phyloP scores from a whole-genome alignment of 2,797 vertebrate genomes.

The Sphaeramia orbicularis region DNA sequence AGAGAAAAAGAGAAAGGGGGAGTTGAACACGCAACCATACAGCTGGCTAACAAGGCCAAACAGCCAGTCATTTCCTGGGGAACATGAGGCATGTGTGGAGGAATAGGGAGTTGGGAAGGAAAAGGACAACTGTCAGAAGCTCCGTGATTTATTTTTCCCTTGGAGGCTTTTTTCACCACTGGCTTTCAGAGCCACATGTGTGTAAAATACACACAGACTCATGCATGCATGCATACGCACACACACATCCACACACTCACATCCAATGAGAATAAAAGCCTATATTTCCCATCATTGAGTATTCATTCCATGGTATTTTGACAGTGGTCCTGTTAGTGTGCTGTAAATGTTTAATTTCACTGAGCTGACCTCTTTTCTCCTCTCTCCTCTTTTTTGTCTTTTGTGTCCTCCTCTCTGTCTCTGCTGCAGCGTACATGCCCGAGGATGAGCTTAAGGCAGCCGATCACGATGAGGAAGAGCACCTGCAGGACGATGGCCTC shows the following conservation, averaged over 20 bases:
- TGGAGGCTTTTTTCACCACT: slow-evolving; percentile 80
- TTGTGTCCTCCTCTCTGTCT: slow-evolving; percentile 66
- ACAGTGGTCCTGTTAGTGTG: slow-evolving; percentile 74
- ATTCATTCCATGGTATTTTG: slow-evolving; percentile 76
- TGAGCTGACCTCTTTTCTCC: slow-evolving; percentile 75
- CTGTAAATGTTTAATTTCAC: slow-evolving; percentile 81
- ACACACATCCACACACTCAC: slow-evolving; percentile 54
- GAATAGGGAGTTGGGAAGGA: slow-evolving; percentile 80
- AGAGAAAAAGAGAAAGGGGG: slow-evolving; percentile 36
- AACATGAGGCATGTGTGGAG: slow-evolving; percentile 79
- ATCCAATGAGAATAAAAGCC: slow-evolving; percentile 72
- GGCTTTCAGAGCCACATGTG: slow-evolving; percentile 79
- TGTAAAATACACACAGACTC: slow-evolving; percentile 73
- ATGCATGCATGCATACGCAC: slow-evolving; percentile 66
- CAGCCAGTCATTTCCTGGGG: slow-evolving; percentile 80
- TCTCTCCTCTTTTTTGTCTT: slow-evolving; percentile 56
- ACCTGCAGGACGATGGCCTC: slow-evolving; percentile 92
- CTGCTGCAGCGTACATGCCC: slow-evolving; percentile 95
- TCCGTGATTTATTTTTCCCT: slow-evolving; percentile 84
- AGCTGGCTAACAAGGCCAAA: slow-evolving; percentile 85
- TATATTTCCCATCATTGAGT: slow-evolving; percentile 68
- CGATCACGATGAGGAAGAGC: slow-evolving; percentile 90
- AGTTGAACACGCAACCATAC: slow-evolving; percentile 71
- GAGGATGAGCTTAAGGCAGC: slow-evolving; percentile 97
- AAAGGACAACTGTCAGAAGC: slow-evolving; percentile 83